Base-by-base conservation (phyloP, 2,113 vertebrate genomes). In the Phoenicopterus ruber region DNA sequence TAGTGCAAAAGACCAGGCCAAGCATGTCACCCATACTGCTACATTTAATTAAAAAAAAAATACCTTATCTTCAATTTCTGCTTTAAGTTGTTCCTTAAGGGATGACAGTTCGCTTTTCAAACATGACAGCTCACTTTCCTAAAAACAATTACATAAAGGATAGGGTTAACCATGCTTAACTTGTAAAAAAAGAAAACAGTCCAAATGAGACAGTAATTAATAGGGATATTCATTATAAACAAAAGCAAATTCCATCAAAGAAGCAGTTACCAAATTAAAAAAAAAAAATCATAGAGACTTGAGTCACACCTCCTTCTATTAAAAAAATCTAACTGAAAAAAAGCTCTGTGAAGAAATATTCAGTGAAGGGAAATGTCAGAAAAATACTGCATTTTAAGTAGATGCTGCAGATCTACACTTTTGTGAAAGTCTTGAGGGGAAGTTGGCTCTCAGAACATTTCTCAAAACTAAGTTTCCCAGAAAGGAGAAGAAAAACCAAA, bases 111-210 rank as follows among this genome's bases (percentile, higher is more conserved):
- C 98, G 14, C 70, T 96, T 96, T 98, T 98, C 59, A 98, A 93
- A 93, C 95, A 96, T 10, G 95, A 97, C 13, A 99, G 73, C 65
- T 99, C 98, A 73, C 77, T 93, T 88, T 99, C 98, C 99, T 99
- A 86, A 94, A 96, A 96, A 91, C 25, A 96, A 95, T 57, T 63
- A 97, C 66, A 94, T 69, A 22, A 79, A 55, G 9, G 59, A 77
- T 6, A 86, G 46, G 47, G 9, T 90, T 95, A 97, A 61, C 19
- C 29, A 70, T 67, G 47, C 24, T 71, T 49, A 90, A 83, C 34
- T 44, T 49, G 6, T 44, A 14, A 32, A 71, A 59, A 95, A 91
- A 58, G 12, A 76, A 82, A 73, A 59, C 17, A 21, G 25, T 80
- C 46, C 38, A 81, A 78, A 70, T 59, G 86, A 94, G 71, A 49